Percentiles rank a stretch among this genome's conserved stretches.
Evolutionary conservation across 2,113 vertebrate species (phyloP).

Genomic region (Aegotheles bennettii): DNA sequence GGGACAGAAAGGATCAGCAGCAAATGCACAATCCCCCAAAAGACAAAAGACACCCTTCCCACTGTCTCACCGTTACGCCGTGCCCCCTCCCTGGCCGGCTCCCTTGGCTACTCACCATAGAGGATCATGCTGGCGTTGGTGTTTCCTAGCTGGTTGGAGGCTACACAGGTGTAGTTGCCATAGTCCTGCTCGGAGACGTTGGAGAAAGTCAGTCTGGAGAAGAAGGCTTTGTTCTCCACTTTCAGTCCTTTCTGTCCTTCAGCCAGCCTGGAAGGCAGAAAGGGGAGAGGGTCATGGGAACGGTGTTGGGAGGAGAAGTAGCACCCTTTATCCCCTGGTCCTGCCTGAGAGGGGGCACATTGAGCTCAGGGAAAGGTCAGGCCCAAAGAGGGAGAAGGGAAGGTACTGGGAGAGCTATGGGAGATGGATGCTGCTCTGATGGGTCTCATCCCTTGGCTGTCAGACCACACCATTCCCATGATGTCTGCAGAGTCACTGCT

Average conservation of each 20-base stretch:
- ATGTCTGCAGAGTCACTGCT: not conserved
- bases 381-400: not conserved
- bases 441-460: not conserved
- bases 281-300: not conserved
- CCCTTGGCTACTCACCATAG: slow-evolving; percentile 80
- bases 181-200: slow-evolving; percentile 94
- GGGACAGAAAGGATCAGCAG: not conserved
- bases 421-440: not conserved
- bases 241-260: slow-evolving; percentile 87
- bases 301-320: not conserved
- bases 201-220: slow-evolving; percentile 91
- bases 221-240: slow-evolving; percentile 83
- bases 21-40: not conserved
- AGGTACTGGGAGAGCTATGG: not conserved
- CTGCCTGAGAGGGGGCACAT: accelerated
- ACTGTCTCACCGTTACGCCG: accelerated
- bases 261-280: slow-evolving; percentile 76
- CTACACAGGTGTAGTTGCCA: slow-evolving; percentile 95
- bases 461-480: accelerated
- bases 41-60: not conserved
- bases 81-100: not conserved
- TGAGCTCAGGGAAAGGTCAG: accelerated
- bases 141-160: slow-evolving; percentile 90
- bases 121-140: slow-evolving; percentile 91
- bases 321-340: accelerated